Conservation (phyloP, 2,888 invertebrate species). For the Melieria crassipennis region DNA sequence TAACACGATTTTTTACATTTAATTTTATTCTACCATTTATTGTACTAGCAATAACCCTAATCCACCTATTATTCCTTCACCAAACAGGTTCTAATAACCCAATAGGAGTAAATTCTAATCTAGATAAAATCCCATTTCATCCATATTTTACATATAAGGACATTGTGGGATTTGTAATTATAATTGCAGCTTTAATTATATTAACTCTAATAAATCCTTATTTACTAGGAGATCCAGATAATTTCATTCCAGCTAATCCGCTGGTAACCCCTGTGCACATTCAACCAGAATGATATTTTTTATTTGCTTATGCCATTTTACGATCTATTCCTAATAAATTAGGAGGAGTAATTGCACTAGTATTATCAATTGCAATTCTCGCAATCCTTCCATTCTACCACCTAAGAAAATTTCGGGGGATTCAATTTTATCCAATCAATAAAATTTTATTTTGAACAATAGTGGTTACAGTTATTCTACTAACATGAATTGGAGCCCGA, state of each 20-base stretch:
- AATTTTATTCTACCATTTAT: slow-evolving; percentile 80
- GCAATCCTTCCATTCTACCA: slow-evolving; percentile 71
- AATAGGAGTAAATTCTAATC: slow-evolving; percentile 72
- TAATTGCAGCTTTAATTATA: slow-evolving; percentile 68
- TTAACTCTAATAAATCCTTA: slow-evolving; percentile 70
- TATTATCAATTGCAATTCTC: slow-evolving; percentile 74
- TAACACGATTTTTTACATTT: slow-evolving; percentile 79
- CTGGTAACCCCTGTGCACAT: slow-evolving; percentile 76
- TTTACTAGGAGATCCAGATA: slow-evolving; percentile 76
- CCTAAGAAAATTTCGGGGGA: slow-evolving; percentile 70
- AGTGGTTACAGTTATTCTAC: slow-evolving; percentile 69
- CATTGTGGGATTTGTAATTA: slow-evolving; percentile 70
- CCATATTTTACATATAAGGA: slow-evolving; percentile 75
- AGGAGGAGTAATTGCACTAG: slow-evolving; percentile 71
- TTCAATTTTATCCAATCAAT: slow-evolving; percentile 72
- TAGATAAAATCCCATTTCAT: slow-evolving; percentile 77
- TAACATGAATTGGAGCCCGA: slow-evolving; percentile 79
- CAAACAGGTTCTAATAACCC: slow-evolving; percentile 77
- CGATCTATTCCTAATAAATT: slow-evolving; percentile 84
- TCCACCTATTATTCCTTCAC: slow-evolving; percentile 75
- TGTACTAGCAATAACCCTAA: slow-evolving; percentile 70
- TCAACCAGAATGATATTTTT: slow-evolving; percentile 86
- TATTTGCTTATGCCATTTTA: slow-evolving; percentile 84
- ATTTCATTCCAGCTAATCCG: slow-evolving; percentile 62
- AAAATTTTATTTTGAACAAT: slow-evolving; percentile 72